Evolutionary conservation across 2,888 invertebrate genomes (phyloP), one percentile per base, ranked within the genome.

Genomic region (Melolontha melolontha): DNA sequence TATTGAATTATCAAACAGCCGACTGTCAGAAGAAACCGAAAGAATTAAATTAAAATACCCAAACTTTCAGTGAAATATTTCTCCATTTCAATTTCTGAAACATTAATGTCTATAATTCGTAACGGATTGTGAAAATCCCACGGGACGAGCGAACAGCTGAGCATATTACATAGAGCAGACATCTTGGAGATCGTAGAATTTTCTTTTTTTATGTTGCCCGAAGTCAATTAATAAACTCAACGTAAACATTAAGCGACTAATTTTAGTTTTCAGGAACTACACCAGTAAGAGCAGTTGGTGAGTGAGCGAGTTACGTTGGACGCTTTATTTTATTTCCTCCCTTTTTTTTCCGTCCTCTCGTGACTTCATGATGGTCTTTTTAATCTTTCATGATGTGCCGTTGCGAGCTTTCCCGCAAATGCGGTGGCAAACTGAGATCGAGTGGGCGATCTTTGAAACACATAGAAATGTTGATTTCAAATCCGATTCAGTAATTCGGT

Each of bases 161-260:
- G 59, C 59, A 47, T 34, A 62, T 49, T 47, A 62, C 59, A 22
- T 49, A 22, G 49, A 29, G 59, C 12, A 29, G 59, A 59, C 59
- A 59, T 59, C 59, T 42, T 54, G 40, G 16, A 17, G 34, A 34
- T 34, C 34, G 34, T 40, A 11, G 39, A 8, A 54, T 54, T 54
- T 54, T 59, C 59, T 59, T 59, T 59, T 59, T 55, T 59, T 59
- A 59, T n/a, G 40, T 42, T 57, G 42, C 42, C 27, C 22, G 49
- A 47, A 49, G 47, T 62, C 59, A 47, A 62, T 62, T 62, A 62
- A 62, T 62, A 62, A 62, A 47, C 47, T 44, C 49, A 22, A 47
- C 59, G 59, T 62, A 62, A 62, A 62, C 59, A 47, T 62, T 62
- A 47, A 62, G 59, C 5, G 27, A 62, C 59, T 62, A 62, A 62